A percentile compares a stretch with the other conserved stretches of the same genome.
phyloP scores from a whole-genome alignment of 2,797 vertebrate species.

The Trematocara caparti region DNA sequence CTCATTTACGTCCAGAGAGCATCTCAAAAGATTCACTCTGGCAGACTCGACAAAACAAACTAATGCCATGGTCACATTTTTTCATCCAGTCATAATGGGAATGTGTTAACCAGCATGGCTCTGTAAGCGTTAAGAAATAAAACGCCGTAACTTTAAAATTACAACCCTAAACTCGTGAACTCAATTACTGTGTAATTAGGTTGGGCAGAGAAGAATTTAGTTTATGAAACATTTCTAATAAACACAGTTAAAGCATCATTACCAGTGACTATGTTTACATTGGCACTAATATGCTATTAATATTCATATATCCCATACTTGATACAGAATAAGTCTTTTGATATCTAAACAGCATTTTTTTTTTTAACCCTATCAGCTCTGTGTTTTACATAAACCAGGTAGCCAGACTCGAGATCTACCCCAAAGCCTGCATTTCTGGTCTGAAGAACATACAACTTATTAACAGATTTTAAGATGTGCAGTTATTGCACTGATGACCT shows the following conservation, averaged over 20 bases:
- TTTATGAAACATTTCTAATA: neutral
- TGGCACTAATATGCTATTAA: neutral
- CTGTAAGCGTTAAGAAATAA: conserved; percentile 37
- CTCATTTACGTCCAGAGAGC: neutral
- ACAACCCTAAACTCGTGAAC: neutral
- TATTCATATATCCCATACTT: neutral
- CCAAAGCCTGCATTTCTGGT: neutral
- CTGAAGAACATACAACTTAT: neutral
- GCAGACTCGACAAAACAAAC: neutral
- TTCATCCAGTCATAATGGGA: neutral
- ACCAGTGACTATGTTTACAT: neutral
- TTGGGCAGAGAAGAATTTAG: neutral
- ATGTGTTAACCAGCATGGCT: conserved; percentile 5
- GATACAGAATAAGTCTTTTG: neutral
- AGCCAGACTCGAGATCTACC: neutral
- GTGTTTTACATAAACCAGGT: neutral
- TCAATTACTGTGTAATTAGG: conserved; percentile 2
- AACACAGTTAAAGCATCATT: neutral
- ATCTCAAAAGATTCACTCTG: neutral
- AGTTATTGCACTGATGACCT: neutral
- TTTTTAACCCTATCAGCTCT: neutral
- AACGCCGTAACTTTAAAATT: neutral
- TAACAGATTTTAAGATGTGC: neutral
- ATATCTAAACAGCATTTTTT: neutral
- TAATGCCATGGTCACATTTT: neutral